A percentile compares a stretch with the other conserved stretches of the same genome.
phyloP scores from a whole-genome alignment of 23 tunicate genomes.

The Botrylloides violaceus region DNA sequence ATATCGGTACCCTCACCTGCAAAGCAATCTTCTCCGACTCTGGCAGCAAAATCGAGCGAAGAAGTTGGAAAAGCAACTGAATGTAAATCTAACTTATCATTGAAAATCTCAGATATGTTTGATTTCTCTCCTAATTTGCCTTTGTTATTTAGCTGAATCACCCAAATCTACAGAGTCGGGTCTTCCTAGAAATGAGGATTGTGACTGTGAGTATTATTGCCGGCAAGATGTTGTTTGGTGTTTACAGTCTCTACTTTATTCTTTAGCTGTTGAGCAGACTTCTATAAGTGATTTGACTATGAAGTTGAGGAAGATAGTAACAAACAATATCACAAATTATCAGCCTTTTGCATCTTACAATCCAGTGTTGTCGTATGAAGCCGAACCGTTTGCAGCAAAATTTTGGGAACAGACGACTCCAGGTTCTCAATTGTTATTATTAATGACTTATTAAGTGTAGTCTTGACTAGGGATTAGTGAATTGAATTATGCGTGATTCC shows the following conservation, averaged over 20 bases:
- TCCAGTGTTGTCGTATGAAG: background rate
- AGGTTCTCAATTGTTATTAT: too few species aligned
- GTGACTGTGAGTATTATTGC: background rate
- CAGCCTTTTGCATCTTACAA: background rate
- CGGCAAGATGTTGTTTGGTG: background rate
- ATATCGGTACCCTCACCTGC: slow-evolving; percentile 6
- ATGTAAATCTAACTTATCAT: too few species aligned
- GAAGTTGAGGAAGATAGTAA: background rate
- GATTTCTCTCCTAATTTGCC: too few species aligned
- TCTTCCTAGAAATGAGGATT: too few species aligned
- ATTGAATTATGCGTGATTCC: too few species aligned
- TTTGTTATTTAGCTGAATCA: too few species aligned
- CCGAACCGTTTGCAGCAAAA: background rate
- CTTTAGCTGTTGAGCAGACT: background rate
- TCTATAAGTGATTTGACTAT: background rate
- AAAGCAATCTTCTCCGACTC: background rate
- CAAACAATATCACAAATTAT: background rate
- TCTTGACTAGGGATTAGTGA: too few species aligned
- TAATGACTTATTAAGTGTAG: too few species aligned
- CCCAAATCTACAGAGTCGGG: too few species aligned
- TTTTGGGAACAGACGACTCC: background rate
- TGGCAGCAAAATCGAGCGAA: background rate
- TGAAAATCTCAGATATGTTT: too few species aligned
- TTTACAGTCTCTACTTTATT: background rate
- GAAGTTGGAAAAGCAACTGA: background rate